These are phyloP conservation scores for Suncus etruscus DNA, from an alignment of 2,113 vertebrate species.

Conservation along the genomic window DNA sequence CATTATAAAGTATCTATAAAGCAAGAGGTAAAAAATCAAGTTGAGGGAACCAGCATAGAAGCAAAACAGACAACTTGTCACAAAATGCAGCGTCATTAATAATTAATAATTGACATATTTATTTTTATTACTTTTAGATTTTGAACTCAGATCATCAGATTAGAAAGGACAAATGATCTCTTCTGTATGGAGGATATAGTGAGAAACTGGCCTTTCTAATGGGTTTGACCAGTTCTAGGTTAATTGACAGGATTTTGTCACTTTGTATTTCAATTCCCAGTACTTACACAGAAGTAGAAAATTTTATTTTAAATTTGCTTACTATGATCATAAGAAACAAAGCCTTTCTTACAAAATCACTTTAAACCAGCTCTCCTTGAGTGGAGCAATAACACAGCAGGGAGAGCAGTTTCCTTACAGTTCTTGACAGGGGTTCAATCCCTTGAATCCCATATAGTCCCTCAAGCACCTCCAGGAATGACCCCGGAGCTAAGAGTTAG, in stretches of 20 bases:
- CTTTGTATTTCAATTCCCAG: background rate
- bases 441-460: too few species aligned
- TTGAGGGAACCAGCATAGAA: background rate
- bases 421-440: too few species aligned
- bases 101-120: background rate
- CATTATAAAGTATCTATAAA: slow-evolving; percentile 93
- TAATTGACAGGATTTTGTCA: background rate
- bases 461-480: too few species aligned
- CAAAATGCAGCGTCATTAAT: background rate
- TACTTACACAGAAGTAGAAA: background rate
- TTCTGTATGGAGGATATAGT: background rate
- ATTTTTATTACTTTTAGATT: background rate
- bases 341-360: background rate
- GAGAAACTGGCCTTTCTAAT: background rate
- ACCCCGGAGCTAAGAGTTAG: too few species aligned
- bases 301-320: background rate
- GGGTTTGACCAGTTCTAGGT: background rate
- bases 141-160: background rate
- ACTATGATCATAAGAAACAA: background rate
- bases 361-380: background rate
- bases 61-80: background rate
- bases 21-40: slow-evolving; percentile 16
- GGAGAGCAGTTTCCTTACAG: too few species aligned
- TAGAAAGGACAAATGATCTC: background rate
- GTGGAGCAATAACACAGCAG: too few species aligned